Base-by-base conservation (phyloP, 2,888 invertebrate genomes). In the Saturnia pavonia region DNA sequence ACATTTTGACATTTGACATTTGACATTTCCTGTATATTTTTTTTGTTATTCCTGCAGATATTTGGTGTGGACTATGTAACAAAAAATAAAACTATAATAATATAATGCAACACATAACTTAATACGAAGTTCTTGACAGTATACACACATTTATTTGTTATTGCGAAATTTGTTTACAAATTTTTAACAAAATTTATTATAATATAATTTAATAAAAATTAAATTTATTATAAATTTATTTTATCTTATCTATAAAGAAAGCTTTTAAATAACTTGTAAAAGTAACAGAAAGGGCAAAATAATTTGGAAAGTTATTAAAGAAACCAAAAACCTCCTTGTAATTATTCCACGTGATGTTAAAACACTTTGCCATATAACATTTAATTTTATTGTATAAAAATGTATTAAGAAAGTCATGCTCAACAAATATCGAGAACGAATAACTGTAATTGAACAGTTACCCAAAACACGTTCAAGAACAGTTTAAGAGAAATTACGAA, bases 401-500 rank as follows among this genome's bases (percentile, higher is more conserved):
- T 14, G 57, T 60, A 60, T 60, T 25, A 60, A 60, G 14, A 12
- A 60, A 27, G 27, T 60, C 25, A 12, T 14, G 19, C 27, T 27
- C 25, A 27, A 60, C 16, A 14, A 60, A 60, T 60, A 60, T 60
- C 27, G 57, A 27, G 57, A 14, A 27, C 57, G 16, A 27, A 60
- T 60, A 60, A 60, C 57, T 27, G 57, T 60, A 60, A 25, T 60
- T 14, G 14, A 60, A 60, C 57, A 60, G 57, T 25, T 60, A 60
- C 27, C 27, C 27, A 27, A 60, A 60, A 60, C 57, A 60, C 25
- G 57, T 60, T 27, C 27, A 25, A 27, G 25, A 60, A 27, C 25
- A 60, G 14, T 25, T 19, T 60, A 3, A 60, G 25, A 27, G 27
- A 27, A 60, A 6, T 34, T 34, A 14, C 14, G 22, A n/a, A 2